Evolutionary conservation across 1,140 invertebrate species (phyloP).

Genomic region (Meteorus sp.): DNA sequence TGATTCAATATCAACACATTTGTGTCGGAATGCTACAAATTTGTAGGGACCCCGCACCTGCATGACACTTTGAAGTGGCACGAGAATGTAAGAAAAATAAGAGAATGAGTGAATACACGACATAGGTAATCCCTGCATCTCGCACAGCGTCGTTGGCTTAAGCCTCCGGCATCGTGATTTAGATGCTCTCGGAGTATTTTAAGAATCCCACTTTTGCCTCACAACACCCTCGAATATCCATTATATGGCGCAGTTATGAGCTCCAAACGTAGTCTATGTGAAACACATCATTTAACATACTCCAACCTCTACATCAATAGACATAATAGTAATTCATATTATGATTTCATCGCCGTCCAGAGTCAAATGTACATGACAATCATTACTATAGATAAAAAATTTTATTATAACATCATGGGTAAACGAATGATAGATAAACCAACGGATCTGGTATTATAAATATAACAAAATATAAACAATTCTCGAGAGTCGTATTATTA

Average conservation of each 20-base stretch:
- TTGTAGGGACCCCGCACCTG: slow-evolving; percentile 52
- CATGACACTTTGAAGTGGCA: slow-evolving; percentile 59
- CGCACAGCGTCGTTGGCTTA: slow-evolving; percentile 51
- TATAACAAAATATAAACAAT: neutral
- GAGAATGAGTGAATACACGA: no score
- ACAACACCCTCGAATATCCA: slow-evolving; percentile 4
- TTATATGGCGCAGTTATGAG: slow-evolving; percentile 11
- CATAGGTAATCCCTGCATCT: slow-evolving; percentile 55
- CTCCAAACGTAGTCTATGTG: neutral
- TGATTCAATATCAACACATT: slow-evolving; percentile 53
- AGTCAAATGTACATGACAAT: no score
- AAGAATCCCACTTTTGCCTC: slow-evolving; percentile 50
- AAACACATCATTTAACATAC: neutral
- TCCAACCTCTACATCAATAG: no score
- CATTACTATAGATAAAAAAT: no score
- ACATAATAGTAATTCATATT: no score
- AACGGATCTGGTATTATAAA: neutral
- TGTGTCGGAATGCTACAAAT: slow-evolving; percentile 42
- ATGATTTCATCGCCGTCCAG: no score
- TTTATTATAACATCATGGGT: no score
- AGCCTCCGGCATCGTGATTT: slow-evolving; percentile 59
- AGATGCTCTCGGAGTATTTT: slow-evolving; percentile 59
- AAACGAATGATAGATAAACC: no score
- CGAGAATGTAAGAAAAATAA: no score
- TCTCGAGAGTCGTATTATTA: neutral